Conservation (phyloP, 2,888 invertebrate genomes). For the Andrena marginata region DNA sequence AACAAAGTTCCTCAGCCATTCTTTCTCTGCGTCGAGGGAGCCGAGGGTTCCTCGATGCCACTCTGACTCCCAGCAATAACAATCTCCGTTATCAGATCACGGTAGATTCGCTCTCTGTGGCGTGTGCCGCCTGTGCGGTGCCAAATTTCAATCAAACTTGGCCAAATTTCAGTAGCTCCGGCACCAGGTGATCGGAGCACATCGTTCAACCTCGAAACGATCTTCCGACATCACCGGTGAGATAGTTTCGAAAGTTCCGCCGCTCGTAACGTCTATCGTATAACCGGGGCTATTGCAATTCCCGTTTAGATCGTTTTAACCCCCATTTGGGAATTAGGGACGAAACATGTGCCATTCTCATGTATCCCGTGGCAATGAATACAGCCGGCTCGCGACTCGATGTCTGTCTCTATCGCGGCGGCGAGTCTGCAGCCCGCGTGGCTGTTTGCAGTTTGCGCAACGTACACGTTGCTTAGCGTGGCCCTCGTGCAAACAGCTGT, state of each 20-base stretch:
- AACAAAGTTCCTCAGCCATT: not conserved
- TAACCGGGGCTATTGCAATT: not conserved
- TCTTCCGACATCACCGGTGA: conserved; percentile 17
- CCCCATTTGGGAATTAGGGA: conserved; percentile 4
- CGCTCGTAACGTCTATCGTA: conserved; percentile 4
- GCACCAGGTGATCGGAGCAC: conserved; percentile 38
- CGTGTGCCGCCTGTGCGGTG: conserved; percentile 41
- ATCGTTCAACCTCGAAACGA: conserved; percentile 42
- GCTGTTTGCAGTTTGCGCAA: conserved; percentile 20
- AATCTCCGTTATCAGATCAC: conserved; percentile 54
- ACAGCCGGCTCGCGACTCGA: conserved; percentile 27
- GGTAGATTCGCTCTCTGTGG: conserved; percentile 24
- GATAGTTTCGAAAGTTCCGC: conserved; percentile 8
- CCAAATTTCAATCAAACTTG: conserved; percentile 71
- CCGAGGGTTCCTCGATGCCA: conserved; percentile 31
- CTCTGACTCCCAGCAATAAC: conserved; percentile 46
- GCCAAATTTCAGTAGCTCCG: conserved; percentile 63
- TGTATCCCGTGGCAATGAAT: conserved; percentile 41
- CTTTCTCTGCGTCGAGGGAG: conserved; percentile 29
- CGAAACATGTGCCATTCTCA: not conserved
- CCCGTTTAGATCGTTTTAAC: not conserved
- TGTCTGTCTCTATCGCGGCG: conserved; percentile 49
- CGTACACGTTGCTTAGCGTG: conserved; percentile 42
- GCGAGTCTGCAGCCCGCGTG: conserved; percentile 35
- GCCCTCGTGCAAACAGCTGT: conserved; percentile 52